Base-by-base conservation (phyloP, 2,888 invertebrate genomes). In the Agriopis leucophaearia region DNA sequence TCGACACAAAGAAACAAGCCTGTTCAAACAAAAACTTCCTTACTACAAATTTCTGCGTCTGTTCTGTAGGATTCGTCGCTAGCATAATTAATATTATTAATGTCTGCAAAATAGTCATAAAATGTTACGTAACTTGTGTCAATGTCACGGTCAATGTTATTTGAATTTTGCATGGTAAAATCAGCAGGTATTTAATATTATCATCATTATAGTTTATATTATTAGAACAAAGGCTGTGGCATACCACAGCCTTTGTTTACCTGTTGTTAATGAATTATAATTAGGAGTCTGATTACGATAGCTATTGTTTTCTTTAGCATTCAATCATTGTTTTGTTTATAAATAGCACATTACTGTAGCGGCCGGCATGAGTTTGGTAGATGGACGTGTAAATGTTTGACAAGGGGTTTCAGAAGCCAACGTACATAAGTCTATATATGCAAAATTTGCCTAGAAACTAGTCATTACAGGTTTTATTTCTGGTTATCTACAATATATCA, bases 131-230 rank as follows among this genome's bases (percentile, higher is more conserved):
- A 55, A 42, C 3, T 42, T 18, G 6, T 42, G 44, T 55, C 42
- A 55, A 55, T 44, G 55, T 42, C 55, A 55, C 18, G 18, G 12
- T 42, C 42, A 42, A 55, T 55, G 55, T 18, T 55, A 55, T 42
- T n/a, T 42, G 42, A 42, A 42, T 12, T 16, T 18, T 55, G 18
- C 18, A 55, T 55, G 50, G 35, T 35, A 13, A 51, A 8, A 35
- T 27, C 51, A 8, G 8, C 51, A 8, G n/a, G 7, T 50, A 3
- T 13, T n/a, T 6, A 27, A 13, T 27, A 7, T 47, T 5, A 16
- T 48, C 7, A 12, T 48, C 0, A 12, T 12, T 5, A 16, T 48
- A 12, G 6, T 6, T 4, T 48, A 8, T 45, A 5, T 12, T 42
- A 15, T 27, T 27, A 27, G 27, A n/a, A n/a, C n/a, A n/a, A n/a